Evolutionary conservation across 2,797 vertebrate genomes (phyloP), one percentile per base, ranked within the genome.

Genomic region (Phataginus tricuspis): DNA sequence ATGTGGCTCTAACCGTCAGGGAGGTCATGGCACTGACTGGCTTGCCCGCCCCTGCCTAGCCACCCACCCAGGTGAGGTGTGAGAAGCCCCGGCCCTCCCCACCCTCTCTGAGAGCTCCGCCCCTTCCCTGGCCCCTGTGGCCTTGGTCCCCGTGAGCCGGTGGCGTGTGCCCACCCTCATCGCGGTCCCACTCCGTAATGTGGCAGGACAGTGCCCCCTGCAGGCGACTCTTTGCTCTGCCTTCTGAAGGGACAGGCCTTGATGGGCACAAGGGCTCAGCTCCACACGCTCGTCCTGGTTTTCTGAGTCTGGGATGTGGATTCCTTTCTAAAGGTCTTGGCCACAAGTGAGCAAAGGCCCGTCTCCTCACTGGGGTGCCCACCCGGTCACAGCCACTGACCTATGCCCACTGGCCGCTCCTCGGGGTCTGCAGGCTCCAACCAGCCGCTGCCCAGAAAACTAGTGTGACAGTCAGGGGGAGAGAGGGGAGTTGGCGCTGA

Each of bases 251-350:
- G 9, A n/a, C 23, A 0, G 16, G 3, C 37, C 12, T 18, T 5
- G 19, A 3, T 14, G 19, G 2, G 6, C 16, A 0, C 2, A 7
- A 4, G 16, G n/a, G 31, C 23, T 42, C 34, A 0, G 0, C 15
- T 1, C 5, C 0, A 0, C 0, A 0, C n/a, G 13, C 49, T 25
- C 4, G 3, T 7, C 57, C 61, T 7, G 15, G 15, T 18, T 2
- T 80, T 29, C 84, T 6, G 74, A 45, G 57, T 5, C 66, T 71
- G 4, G 0, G 37, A 4, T 1, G 55, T 13, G 86, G 11, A 23
- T 15, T 4, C 0, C 39, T 59, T 31, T 55, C 37, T 0, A 1
- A 16, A 15, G 18, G 21, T 49, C 49, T 57, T 2, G 49, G 72
- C 45, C 12, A 2, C 2, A 23, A 42, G 27, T 31, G 16, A 59